Conservation (phyloP, 2,888 invertebrate species). For the Mayetiola destructor region DNA sequence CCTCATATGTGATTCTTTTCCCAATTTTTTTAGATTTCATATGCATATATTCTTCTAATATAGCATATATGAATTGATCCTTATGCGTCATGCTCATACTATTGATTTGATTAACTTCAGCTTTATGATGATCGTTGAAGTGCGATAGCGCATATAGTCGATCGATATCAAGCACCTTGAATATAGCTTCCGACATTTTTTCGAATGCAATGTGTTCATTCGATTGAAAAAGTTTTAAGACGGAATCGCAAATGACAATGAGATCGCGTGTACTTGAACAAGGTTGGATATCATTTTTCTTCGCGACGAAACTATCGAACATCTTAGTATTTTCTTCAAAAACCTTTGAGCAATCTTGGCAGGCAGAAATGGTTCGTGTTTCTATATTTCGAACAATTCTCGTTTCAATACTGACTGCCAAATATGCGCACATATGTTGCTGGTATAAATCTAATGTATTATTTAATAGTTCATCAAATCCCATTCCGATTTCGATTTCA, state of each 20-base stretch:
- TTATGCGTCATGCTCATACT: no score
- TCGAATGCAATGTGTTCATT: neutral
- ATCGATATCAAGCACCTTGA: neutral
- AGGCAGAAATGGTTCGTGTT: neutral
- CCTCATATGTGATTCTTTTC: neutral
- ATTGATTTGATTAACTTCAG: no score
- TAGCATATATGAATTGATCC: neutral
- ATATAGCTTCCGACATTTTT: neutral
- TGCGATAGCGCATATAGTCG: neutral
- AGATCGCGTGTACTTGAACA: neutral
- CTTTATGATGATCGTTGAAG: neutral
- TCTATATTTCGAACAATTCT: neutral
- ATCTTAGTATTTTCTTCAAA: neutral
- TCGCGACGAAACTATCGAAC: neutral
- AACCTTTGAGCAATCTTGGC: neutral
- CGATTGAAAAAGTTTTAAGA: neutral
- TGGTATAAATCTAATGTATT: neutral
- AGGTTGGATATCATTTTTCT: neutral
- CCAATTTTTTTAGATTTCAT: neutral
- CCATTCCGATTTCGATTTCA: neutral
- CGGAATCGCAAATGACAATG: neutral
- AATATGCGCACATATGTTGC: neutral
- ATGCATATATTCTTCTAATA: neutral
- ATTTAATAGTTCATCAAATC: neutral
- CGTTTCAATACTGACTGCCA: neutral